phyloP scores from a whole-genome alignment of 2,113 vertebrate genomes.

The Chaetodon trifascialis region DNA sequence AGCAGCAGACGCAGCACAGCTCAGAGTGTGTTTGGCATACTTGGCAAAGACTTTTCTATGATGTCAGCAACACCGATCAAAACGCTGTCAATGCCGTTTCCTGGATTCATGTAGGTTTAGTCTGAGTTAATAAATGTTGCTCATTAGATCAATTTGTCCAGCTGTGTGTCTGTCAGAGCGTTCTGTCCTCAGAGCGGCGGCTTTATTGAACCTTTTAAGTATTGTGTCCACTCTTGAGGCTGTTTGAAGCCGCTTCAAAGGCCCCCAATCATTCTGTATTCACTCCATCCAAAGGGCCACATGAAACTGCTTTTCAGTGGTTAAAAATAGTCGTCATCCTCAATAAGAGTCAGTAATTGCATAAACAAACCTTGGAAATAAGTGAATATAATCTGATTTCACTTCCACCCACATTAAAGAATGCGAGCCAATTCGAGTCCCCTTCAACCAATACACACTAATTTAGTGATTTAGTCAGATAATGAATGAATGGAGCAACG shows the following conservation, averaged over 20 bases:
- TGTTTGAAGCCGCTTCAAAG: conserved; percentile 69
- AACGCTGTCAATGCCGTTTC: background rate
- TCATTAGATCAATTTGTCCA: background rate
- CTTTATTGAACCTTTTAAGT: conserved; percentile 36
- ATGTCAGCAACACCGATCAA: background rate
- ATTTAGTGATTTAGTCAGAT: background rate
- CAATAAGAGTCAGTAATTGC: conserved; percentile 3
- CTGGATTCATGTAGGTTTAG: background rate
- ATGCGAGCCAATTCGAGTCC: background rate
- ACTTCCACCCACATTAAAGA: background rate
- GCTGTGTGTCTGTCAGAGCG: background rate
- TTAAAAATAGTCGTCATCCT: conserved; percentile 43
- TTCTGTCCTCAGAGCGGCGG: background rate
- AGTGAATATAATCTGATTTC: background rate
- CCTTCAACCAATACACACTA: background rate
- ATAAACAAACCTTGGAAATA: conserved; percentile 31
- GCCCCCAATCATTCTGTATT: conserved; percentile 14
- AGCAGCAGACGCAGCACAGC: conserved; percentile 8
- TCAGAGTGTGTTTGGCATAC: background rate
- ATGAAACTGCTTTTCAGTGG: conserved; percentile 18
- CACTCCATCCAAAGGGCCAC: conserved; percentile 43
- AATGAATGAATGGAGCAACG: background rate
- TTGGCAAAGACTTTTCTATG: background rate
- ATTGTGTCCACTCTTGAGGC: conserved; percentile 28
- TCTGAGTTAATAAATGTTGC: background rate